phyloP scores from a whole-genome alignment of 1,140 invertebrate species.

The Drosophila busckii region DNA sequence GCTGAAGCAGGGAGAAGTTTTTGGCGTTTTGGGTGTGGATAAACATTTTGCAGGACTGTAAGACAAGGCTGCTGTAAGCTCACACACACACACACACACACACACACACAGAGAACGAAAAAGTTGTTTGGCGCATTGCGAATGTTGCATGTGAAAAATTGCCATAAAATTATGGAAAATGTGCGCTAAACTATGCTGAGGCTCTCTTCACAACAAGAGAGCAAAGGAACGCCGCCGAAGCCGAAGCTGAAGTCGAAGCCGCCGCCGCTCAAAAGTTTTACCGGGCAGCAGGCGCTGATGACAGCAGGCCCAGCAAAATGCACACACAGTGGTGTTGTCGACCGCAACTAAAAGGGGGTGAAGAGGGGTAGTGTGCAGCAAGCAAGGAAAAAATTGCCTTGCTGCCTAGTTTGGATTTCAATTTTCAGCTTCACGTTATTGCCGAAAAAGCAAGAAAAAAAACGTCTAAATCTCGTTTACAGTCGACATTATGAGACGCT shows the following conservation, averaged over 20 bases:
- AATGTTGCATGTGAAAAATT: conserved; percentile 68
- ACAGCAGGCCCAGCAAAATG: conserved; percentile 8
- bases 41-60: conserved; percentile 22
- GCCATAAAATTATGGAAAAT: conserved; percentile 75
- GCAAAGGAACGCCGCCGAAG: no score
- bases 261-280: neutral
- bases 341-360: no score
- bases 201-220: no score
- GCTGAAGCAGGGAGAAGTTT: neutral
- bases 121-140: conserved; percentile 18
- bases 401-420: no score
- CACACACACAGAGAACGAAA: no score
- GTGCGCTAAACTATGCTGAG: conserved; percentile 61
- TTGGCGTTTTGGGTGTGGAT: neutral
- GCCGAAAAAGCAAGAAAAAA: no score
- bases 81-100: no score
- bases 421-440: no score
- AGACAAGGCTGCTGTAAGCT: conserved; percentile 10
- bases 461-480: no score
- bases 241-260: neutral
- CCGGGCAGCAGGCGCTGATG: conserved; percentile 4
- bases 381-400: no score
- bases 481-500: no score
- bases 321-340: conserved; percentile 1
- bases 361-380: no score